Conservation (phyloP, 2,797 vertebrate species). For the Semotilus atromaculatus region DNA sequence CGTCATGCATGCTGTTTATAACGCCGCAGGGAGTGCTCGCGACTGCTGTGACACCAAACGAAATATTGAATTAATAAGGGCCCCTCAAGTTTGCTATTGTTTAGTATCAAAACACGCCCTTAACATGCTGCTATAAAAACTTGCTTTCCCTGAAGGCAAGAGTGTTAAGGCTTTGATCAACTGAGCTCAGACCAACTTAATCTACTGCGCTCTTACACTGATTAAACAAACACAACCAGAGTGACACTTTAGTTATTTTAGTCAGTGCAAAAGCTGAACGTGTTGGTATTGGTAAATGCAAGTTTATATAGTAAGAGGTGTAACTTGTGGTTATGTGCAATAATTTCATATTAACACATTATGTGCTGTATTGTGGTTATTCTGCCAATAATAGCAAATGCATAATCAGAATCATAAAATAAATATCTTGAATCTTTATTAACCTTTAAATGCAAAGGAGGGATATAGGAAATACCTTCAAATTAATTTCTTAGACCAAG, state of each 20-base stretch:
- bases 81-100: conserved; percentile 1
- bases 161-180: conserved; percentile 52
- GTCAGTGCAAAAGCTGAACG: neutral
- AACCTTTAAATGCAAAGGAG: neutral
- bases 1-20: conserved; percentile 69
- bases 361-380: neutral
- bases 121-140: conserved; percentile 6
- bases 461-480: neutral
- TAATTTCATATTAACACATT: neutral
- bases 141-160: conserved; percentile 24
- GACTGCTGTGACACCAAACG: neutral
- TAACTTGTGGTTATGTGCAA: neutral
- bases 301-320: neutral
- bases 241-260: neutral
- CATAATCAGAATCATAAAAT: neutral
- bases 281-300: neutral
- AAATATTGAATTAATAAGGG: conserved; percentile 19
- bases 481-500: neutral
- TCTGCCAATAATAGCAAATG: neutral
- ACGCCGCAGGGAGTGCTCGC: conserved; percentile 50
- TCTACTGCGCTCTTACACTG: conserved; percentile 52
- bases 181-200: conserved; percentile 65
- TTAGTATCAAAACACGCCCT: conserved; percentile 14
- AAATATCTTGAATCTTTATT: neutral
- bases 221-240: neutral